Conservation (phyloP, 2,888 invertebrate species). For the Heliconius erato region DNA sequence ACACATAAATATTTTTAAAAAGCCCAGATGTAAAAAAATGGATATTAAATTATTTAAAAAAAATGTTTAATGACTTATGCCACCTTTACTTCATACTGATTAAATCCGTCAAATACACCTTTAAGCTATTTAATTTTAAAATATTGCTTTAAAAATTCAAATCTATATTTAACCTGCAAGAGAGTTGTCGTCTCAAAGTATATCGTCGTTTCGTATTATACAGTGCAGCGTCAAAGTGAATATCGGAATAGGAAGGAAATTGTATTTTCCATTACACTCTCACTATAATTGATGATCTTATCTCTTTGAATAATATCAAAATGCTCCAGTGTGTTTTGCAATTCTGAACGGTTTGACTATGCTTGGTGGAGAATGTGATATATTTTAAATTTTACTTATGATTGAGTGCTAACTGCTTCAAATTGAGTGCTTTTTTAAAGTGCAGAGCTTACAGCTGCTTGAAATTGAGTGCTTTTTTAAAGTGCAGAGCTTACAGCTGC, state of each 20-base stretch:
- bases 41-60: too few relatives aligned
- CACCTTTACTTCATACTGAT: neutral
- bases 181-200: slow-evolving; percentile 14
- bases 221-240: slow-evolving; percentile 38
- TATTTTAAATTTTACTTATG: neutral
- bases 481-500: too few relatives aligned
- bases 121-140: slow-evolving; percentile 5
- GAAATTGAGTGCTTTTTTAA: too few relatives aligned
- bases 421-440: neutral
- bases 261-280: slow-evolving; percentile 48
- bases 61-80: neutral
- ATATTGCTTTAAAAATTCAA: slow-evolving; percentile 17
- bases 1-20: too few relatives aligned
- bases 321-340: neutral
- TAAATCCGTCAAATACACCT: neutral
- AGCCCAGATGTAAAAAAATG: too few relatives aligned
- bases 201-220: slow-evolving; percentile 4
- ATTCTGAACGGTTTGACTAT: slow-evolving; percentile 6
- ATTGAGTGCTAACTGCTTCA: neutral
- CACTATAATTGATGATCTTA: slow-evolving; percentile 50
- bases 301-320: slow-evolving; percentile 19
- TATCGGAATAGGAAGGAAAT: slow-evolving; percentile 49
- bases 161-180: slow-evolving; percentile 5
- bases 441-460: too few relatives aligned
- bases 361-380: neutral